These are phyloP conservation scores for Drosophila glabriapex DNA, from an alignment of 2,888 invertebrate genomes.

Conservation along the genomic window DNA sequence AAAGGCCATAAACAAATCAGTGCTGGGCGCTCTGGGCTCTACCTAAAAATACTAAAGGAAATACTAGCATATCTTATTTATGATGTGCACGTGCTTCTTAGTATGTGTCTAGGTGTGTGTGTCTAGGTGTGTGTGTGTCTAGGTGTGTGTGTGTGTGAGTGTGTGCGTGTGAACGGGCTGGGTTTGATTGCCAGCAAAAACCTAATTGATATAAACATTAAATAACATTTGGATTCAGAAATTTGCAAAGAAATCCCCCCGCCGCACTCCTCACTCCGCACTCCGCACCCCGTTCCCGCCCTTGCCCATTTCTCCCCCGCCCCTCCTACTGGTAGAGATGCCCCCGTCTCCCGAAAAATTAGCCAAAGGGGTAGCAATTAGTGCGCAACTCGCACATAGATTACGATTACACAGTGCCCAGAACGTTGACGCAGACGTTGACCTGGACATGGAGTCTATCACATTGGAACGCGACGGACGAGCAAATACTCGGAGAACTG, in stretches of 20 bases:
- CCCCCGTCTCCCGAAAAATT: neutral
- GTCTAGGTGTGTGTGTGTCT: neutral
- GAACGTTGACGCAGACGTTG: constrained; percentile 33
- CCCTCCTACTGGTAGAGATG: constrained; percentile 1
- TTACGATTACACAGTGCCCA: constrained; percentile 61
- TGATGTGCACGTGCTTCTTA: constrained; percentile 5
- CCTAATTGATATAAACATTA: constrained; percentile 72
- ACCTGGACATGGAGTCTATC: constrained; percentile 77
- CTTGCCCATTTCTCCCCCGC: neutral
- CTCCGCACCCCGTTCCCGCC: neutral
- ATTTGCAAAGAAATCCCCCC: constrained; percentile 32
- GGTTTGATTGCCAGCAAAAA: constrained; percentile 47
- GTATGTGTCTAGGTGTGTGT: too few species aligned
- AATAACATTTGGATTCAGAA: constrained; percentile 73
- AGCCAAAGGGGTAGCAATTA: constrained; percentile 49
- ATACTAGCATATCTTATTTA: constrained; percentile 13
- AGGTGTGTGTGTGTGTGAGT: constrained; percentile 7
- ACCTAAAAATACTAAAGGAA: constrained; percentile 41
- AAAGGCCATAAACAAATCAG: constrained; percentile 69
- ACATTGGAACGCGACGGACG: constrained; percentile 87
- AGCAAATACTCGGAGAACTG: constrained; percentile 96
- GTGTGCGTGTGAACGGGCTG: neutral
- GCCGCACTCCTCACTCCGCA: neutral
- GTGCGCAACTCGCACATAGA: constrained; percentile 71
- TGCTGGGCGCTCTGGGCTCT: constrained; percentile 63